Percentiles rank a stretch among this genome's conserved stretches.
Conservation (phyloP, 2,888 invertebrate genomes). For the Lepidocyrtinus sp. region DNA sequence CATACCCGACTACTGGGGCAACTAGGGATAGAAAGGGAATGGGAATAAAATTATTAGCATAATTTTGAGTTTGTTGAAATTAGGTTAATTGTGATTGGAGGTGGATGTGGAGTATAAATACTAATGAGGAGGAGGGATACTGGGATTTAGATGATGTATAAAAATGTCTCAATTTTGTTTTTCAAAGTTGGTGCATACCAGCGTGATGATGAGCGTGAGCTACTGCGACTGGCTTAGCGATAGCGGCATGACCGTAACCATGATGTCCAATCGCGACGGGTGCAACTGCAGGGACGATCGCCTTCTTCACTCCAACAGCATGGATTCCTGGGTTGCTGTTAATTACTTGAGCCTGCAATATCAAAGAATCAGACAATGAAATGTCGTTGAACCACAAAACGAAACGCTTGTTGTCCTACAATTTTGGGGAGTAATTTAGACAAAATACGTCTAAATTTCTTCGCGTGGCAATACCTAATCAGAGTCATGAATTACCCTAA, state of each 20-base stretch:
- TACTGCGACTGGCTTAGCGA: slow-evolving; percentile 44
- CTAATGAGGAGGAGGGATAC: no score
- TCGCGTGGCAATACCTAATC: not conserved
- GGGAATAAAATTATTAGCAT: not conserved
- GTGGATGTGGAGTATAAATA: not conserved
- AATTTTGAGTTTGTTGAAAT: not conserved
- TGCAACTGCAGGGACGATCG: slow-evolving; percentile 46
- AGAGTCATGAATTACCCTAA: no score
- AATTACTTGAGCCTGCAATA: slow-evolving; percentile 45
- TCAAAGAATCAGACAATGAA: not conserved
- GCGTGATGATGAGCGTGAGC: slow-evolving; percentile 40
- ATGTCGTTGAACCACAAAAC: no score
- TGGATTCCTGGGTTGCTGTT: slow-evolving; percentile 46
- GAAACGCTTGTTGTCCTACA: no score
- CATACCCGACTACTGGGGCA: slow-evolving; percentile 23
- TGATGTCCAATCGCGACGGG: slow-evolving; percentile 35
- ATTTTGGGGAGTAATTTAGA: no score
- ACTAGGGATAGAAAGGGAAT: slow-evolving; percentile 10
- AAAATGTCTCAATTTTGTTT: not conserved
- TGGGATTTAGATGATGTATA: no score
- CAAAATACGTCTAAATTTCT: no score
- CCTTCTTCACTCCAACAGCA: slow-evolving; percentile 46
- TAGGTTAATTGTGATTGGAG: not conserved
- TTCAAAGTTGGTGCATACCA: slow-evolving; percentile 22
- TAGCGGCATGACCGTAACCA: slow-evolving; percentile 29